Base-by-base conservation (phyloP, 2,113 vertebrate species). In the Haliaeetus leucogaster region DNA sequence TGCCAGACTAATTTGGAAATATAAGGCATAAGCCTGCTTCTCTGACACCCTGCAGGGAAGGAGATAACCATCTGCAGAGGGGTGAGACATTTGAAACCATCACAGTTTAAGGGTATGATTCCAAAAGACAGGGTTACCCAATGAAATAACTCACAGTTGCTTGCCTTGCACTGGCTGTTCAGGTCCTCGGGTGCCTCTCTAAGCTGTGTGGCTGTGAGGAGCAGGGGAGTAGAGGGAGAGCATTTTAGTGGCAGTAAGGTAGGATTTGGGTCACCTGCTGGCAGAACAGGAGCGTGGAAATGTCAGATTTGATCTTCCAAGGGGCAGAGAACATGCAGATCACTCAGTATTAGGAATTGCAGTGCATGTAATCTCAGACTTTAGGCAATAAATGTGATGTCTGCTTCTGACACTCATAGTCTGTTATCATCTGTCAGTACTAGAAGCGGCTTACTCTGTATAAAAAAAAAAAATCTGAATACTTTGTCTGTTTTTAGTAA, bases 401-500 rank as follows among this genome's bases (percentile, higher is more conserved):
- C 53, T 59, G 27, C 50, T 76, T 16, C 32, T 86, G 34, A 18
- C 6, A 0, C 3, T 25, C 16, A 3, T 1, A 30, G 65, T 4
- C 38, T 42, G 5, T n/a, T 61, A 17, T 7, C 16, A 1, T 11
- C 7, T 36, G 18, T 55, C 34, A 38, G 9, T 7, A 1, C 43
- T 18, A 19, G 16, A 20, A 84, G 20, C 34, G 36, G 13, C n/a
- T 56, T 21, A 7, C 16, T 34, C 43, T 53, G 36, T 15, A n/a
- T 50, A 62, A 38, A 72, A 82, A 90, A 32, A 32, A 45, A 86
- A 55, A 67, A 83, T 27, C 45, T 88, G 40, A 65, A 45, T 65
- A 0, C 77, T 81, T 36, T 78, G 68, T 96, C 76, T n/a, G 27
- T 52, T 94, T 83, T 29, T 53, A 98, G 98, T 95, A 97, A 92